Conservation (phyloP, 1,140 invertebrate species). For the Phthorimaea operculella region DNA sequence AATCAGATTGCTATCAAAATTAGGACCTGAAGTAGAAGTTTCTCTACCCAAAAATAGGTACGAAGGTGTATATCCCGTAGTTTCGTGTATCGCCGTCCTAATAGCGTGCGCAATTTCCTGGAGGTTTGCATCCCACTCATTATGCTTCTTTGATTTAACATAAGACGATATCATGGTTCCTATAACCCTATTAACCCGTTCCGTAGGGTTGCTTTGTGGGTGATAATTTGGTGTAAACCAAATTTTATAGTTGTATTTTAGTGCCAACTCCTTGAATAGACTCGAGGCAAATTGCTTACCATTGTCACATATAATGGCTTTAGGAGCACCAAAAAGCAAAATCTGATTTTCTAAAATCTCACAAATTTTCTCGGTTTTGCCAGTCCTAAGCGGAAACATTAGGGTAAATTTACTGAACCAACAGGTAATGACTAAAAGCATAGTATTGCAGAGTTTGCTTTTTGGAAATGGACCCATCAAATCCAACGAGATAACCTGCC, state of each 20-base stretch:
- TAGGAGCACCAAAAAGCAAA: conserved; percentile 16
- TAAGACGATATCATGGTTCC: conserved; percentile 5
- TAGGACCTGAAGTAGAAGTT: background rate
- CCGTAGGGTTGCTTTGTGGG: background rate
- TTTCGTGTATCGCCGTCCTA: conserved; percentile 8
- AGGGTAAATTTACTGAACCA: conserved; percentile 24
- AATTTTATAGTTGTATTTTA: background rate
- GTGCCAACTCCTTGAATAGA: conserved; percentile 16
- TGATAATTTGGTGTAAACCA: background rate
- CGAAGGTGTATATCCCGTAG: conserved; percentile 3
- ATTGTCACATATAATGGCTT: conserved; percentile 19
- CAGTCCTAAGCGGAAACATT: conserved; percentile 20
- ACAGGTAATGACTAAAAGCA: conserved; percentile 21
- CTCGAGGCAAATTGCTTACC: conserved; percentile 23
- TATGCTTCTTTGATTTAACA: background rate
- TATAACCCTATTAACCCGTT: conserved; percentile 8
- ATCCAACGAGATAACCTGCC: conserved; percentile 19
- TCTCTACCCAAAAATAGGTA: conserved; percentile 8
- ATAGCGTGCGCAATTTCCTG: conserved; percentile 2
- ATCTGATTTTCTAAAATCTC: conserved; percentile 9
- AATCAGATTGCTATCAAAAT: background rate
- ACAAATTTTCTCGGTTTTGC: conserved; percentile 10
- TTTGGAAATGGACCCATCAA: conserved; percentile 25
- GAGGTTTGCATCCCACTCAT: conserved; percentile 5
- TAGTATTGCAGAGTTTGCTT: conserved; percentile 20